Base-by-base conservation (phyloP, 2,797 vertebrate genomes). In the Argentina silus region DNA sequence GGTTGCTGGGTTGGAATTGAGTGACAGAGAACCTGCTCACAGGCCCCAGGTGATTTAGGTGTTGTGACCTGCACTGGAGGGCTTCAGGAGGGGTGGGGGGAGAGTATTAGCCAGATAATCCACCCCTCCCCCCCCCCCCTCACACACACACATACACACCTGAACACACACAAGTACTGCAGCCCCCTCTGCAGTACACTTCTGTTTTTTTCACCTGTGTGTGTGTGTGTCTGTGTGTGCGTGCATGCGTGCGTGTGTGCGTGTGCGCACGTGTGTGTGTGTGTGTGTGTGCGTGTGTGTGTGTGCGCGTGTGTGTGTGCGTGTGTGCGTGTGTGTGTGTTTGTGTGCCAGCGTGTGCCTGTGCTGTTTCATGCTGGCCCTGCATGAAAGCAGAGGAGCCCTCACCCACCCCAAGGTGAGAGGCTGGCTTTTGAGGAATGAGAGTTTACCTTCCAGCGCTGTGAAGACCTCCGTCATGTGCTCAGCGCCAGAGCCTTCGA, bases 1-100 rank as follows among this genome's bases (percentile, higher is more conserved):
- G 87, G 63, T 21, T 86, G 81, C 66, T 89, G 87, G 89, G 78
- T 69, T 88, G 88, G 89, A 82, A 78, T 82, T 90, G 90, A 92
- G 85, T 86, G 86, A 89, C 84, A 89, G 80, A 80, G 79, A 85
- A 82, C 70, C 77, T 64, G 72, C 55, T 61, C 56, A 36, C 43
- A 44, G 68, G 59, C 68, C 68, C 68, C 68, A 17, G n/a, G 42
- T 70, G 68, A 53, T 57, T 45, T 70, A 21, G 55, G 42, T 36
- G 68, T 23, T 70, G 15, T 12, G 56, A 19, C 64, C 44, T 48
- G 11, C 42, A 59, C 56, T 27, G 15, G 51, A 7, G 51, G 19
- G 21, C 9, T 21, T 59, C 17, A 12, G 19, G 19, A 27, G 19
- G 10, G 21, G 56, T 17, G 9, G 56, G 56, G 56, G 8, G 17